phyloP scores from a whole-genome alignment of 2,797 vertebrate genomes.

The Sandelia bainsii region DNA sequence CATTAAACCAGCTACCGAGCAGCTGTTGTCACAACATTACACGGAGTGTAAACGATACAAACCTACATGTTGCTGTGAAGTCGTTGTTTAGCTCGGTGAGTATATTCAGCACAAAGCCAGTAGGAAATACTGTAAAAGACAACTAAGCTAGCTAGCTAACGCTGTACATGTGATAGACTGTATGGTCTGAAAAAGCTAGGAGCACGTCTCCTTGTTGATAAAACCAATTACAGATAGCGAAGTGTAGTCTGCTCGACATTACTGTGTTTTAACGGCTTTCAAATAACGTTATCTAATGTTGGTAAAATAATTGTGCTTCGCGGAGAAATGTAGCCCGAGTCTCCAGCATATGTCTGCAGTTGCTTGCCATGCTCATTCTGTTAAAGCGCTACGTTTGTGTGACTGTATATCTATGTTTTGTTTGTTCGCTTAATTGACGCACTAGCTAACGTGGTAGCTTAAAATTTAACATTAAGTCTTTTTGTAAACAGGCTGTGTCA shows the following conservation, averaged over 20 bases:
- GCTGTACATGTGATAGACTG: slow-evolving; percentile 66
- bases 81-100: slow-evolving; percentile 56
- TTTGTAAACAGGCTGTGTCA: not conserved
- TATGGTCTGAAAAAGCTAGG: slow-evolving; percentile 6
- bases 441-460: not conserved
- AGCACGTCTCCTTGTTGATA: slow-evolving; percentile 49
- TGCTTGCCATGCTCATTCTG: slow-evolving; percentile 38
- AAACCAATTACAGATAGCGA: not conserved
- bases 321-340: not conserved
- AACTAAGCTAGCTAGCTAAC: slow-evolving; percentile 63
- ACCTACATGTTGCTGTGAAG: not conserved
- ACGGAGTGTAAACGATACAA: not conserved
- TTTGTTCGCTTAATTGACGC: not conserved
- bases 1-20: not conserved
- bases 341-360: slow-evolving; percentile 32
- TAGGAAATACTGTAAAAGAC: slow-evolving; percentile 16
- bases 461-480: not conserved
- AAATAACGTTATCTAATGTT: not conserved
- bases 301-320: accelerated
- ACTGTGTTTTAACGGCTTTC: accelerated
- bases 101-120: slow-evolving; percentile 9
- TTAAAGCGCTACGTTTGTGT: not conserved
- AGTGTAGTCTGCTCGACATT: not conserved
- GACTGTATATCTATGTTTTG: not conserved
- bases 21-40: not conserved